These are phyloP conservation scores for Cotesia congregata DNA, from an alignment of 2,888 invertebrate genomes.

Conservation along the genomic window DNA sequence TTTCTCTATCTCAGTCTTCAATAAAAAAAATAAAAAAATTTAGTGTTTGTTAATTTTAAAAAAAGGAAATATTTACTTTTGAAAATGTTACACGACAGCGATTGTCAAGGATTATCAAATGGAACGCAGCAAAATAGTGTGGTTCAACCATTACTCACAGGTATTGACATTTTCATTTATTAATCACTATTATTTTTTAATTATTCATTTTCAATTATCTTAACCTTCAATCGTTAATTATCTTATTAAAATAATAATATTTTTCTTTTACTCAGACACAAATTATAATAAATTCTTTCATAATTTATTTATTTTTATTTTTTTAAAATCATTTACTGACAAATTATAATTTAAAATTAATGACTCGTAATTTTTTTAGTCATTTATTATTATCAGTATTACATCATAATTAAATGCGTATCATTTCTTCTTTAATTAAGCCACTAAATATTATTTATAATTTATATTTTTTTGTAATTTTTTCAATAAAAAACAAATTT, in stretches of 20 bases:
- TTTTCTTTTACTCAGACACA: background rate
- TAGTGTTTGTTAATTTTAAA: too few species aligned
- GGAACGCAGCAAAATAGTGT: slow-evolving; percentile 82
- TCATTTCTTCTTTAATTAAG: background rate
- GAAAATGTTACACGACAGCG: slow-evolving; percentile 59
- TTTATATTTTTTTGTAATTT: background rate
- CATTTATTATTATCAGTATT: slow-evolving; percentile 21
- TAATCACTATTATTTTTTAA: slow-evolving; percentile 17
- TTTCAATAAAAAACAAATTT: too few species aligned
- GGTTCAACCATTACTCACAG: slow-evolving; percentile 91
- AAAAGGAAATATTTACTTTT: background rate
- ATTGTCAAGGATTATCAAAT: slow-evolving; percentile 53
- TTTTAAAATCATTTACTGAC: slow-evolving; percentile 7
- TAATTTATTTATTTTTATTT: background rate
- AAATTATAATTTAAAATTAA: slow-evolving; percentile 12
- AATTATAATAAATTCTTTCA: background rate
- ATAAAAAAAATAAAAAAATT: too few species aligned
- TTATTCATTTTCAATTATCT: slow-evolving; percentile 3
- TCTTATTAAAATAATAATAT: slow-evolving; percentile 36
- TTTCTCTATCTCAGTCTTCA: too few species aligned
- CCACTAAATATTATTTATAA: background rate
- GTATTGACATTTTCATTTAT: slow-evolving; percentile 69
- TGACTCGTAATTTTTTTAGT: slow-evolving; percentile 26
- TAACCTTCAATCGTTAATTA: slow-evolving; percentile 28
- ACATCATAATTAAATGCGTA: slow-evolving; percentile 5